Percentiles rank a stretch among this genome's conserved stretches.
These are phyloP conservation scores for Manacus vitellinus DNA, from an alignment of 2,113 vertebrate genomes.

Conservation along the genomic window DNA sequence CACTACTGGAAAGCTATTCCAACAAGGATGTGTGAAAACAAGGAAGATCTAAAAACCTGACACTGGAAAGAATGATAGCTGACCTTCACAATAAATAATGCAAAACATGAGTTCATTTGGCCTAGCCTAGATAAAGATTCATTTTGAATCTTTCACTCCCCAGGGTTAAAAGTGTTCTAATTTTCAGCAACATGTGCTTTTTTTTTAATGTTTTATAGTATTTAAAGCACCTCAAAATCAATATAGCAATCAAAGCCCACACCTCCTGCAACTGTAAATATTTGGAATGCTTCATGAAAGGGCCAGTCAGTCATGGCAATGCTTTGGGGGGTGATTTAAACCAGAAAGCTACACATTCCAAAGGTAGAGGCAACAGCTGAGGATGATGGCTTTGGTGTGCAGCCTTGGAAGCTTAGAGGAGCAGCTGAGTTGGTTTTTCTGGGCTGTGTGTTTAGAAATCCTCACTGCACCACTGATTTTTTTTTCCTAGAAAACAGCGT, in stretches of 20 bases:
- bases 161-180: not conserved
- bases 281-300: not conserved
- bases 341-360: not conserved
- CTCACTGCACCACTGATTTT: not conserved
- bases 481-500: not conserved
- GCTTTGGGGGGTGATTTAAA: not conserved
- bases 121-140: not conserved
- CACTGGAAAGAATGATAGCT: not conserved
- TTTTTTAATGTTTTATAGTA: not conserved
- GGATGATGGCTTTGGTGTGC: not conserved
- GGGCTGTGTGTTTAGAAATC: not conserved
- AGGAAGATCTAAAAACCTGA: not conserved
- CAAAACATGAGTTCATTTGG: not conserved
- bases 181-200: not conserved
- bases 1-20: not conserved
- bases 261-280: not conserved
- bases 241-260: not conserved
- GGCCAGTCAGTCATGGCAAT: not conserved
- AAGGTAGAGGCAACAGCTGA: not conserved
- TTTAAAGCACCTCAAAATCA: not conserved
- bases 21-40: not conserved
- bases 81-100: not conserved
- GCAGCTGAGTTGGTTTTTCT: not conserved
- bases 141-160: not conserved
- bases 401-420: not conserved